These are phyloP conservation scores for Antechinus flavipes DNA, from an alignment of 2,113 vertebrate genomes.

Conservation along the genomic window DNA sequence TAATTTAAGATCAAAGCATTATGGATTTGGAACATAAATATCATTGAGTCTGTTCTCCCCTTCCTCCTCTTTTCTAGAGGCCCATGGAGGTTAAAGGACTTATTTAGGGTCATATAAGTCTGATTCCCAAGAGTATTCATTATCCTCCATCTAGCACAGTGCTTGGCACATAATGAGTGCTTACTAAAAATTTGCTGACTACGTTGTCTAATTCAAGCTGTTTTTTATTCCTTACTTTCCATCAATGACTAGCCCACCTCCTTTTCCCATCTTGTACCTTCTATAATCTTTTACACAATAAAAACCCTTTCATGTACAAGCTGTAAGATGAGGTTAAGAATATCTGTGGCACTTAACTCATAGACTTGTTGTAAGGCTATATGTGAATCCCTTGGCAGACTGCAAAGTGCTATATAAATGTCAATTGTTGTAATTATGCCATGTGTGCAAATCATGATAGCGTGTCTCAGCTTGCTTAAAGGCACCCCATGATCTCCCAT, in stretches of 20 bases:
- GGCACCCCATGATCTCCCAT: not conserved
- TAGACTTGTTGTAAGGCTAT: not conserved
- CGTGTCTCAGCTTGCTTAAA: not conserved
- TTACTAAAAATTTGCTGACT: not conserved
- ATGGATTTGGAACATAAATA: not conserved
- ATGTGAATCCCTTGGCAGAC: not conserved
- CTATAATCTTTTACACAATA: not conserved
- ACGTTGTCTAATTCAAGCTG: not conserved
- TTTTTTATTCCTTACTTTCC: not conserved
- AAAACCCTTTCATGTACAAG: not conserved
- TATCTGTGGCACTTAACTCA: not conserved
- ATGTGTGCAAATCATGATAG: not conserved
- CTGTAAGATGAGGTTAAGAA: not conserved
- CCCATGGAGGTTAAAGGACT: not conserved
- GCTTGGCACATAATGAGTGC: not conserved
- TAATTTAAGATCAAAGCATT: not conserved
- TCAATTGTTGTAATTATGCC: not conserved
- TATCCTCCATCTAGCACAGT: not conserved
- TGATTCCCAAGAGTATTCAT: not conserved
- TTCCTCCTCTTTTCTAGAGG: not conserved
- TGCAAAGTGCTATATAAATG: not conserved
- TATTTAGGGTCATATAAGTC: not conserved
- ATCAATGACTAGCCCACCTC: not conserved
- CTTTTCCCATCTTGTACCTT: not conserved
- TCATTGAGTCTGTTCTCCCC: not conserved